Evolutionary conservation across 2,888 invertebrate species (phyloP).

Genomic region (Ennomos quercinarius): DNA sequence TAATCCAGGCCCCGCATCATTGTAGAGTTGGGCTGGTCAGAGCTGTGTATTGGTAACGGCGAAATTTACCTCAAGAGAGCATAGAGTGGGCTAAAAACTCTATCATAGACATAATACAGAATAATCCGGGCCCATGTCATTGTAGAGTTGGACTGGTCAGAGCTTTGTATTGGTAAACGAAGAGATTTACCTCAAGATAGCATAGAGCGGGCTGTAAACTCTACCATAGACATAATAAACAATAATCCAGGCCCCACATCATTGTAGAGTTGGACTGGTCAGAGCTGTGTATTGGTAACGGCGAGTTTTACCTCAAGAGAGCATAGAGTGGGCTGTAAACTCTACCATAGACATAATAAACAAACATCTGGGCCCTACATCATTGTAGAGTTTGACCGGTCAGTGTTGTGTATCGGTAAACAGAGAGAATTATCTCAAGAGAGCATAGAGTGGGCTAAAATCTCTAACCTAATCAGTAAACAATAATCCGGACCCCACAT

Average conservation of each 20-base stretch:
- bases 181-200: constrained; percentile 63
- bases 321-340: constrained; percentile 9
- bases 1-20: background rate
- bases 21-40: constrained; percentile 2
- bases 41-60: constrained; percentile 71
- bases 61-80: constrained; percentile 62
- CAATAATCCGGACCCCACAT: constrained; percentile 5
- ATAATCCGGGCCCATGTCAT: constrained; percentile 4
- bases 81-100: constrained; percentile 20
- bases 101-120: constrained; percentile 14
- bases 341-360: constrained; percentile 2
- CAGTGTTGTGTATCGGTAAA: constrained; percentile 66
- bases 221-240: background rate
- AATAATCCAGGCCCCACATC: background rate
- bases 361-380: background rate
- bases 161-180: constrained; percentile 72
- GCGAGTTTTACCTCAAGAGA: constrained; percentile 64
- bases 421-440: constrained; percentile 69
- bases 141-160: constrained; percentile 4
- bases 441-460: constrained; percentile 16
- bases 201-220: constrained; percentile 10
- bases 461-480: constrained; percentile 17
- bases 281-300: constrained; percentile 69
- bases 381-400: constrained; percentile 3
- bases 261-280: constrained; percentile 2